These are phyloP conservation scores for Brachyptera risi DNA, from an alignment of 2,888 invertebrate genomes.

Conservation along the genomic window DNA sequence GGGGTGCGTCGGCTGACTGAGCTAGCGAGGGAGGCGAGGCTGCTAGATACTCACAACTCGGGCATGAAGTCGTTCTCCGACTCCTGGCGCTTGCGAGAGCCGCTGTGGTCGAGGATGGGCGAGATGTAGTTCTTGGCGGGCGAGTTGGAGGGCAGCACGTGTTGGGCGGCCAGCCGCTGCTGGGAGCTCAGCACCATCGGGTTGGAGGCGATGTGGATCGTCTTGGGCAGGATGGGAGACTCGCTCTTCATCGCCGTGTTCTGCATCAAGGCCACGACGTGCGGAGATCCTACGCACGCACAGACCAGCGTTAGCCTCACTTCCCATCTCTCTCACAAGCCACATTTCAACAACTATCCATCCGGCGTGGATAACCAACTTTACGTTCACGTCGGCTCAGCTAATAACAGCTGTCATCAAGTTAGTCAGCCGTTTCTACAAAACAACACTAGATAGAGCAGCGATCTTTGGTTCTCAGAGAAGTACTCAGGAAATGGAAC, in stretches of 20 bases:
- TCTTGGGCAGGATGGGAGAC: constrained; percentile 33
- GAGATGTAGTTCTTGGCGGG: constrained; percentile 50
- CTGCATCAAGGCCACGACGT: constrained; percentile 38
- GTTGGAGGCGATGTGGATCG: constrained; percentile 33
- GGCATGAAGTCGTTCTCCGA: constrained; percentile 54
- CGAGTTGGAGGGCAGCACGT: constrained; percentile 27
- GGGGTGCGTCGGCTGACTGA: too few species aligned
- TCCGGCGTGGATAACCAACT: too few species aligned
- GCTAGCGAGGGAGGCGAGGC: too few species aligned
- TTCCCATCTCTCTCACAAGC: too few species aligned
- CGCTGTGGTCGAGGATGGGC: constrained; percentile 57
- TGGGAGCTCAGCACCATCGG: constrained; percentile 33
- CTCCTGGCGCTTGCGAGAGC: constrained; percentile 56
- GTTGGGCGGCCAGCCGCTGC: constrained; percentile 30
- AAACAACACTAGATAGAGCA: too few species aligned
- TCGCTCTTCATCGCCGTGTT: constrained; percentile 31
- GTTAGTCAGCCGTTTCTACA: too few species aligned
- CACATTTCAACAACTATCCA: too few species aligned
- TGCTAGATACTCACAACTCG: constrained; percentile 52
- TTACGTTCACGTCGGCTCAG: too few species aligned
- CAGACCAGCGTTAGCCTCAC: too few species aligned
- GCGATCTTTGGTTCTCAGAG: too few species aligned
- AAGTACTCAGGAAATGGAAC: too few species aligned
- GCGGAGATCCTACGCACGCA: constrained; percentile 26
- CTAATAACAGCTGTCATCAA: too few species aligned